phyloP scores from a whole-genome alignment of 2,113 vertebrate species.

The Caranx ignobilis region DNA sequence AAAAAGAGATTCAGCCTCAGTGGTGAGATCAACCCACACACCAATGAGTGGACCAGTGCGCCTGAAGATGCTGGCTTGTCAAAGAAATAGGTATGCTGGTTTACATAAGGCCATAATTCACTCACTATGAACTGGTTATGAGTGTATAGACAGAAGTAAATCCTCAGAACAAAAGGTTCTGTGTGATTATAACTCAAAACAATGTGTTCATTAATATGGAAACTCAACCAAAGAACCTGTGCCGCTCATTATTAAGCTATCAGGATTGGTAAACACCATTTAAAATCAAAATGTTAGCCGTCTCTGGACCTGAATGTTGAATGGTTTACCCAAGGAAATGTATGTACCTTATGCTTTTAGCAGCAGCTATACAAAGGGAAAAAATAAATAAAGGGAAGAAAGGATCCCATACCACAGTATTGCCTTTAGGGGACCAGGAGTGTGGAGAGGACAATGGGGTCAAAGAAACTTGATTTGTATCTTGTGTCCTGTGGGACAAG shows the following conservation, averaged over 20 bases:
- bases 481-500: constrained; percentile 76
- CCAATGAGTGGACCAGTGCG: constrained; percentile 43
- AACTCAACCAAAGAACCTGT: constrained; percentile 47
- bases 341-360: constrained; percentile 76
- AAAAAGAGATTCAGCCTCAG: constrained; percentile 85
- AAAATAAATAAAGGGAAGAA: constrained; percentile 80
- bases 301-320: constrained; percentile 48
- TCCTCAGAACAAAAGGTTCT: not conserved
- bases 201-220: constrained; percentile 45
- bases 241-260: constrained; percentile 63
- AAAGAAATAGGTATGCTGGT: constrained; percentile 57
- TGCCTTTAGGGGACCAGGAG: constrained; percentile 79
- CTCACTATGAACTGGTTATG: constrained; percentile 31
- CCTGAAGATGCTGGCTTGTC: constrained; percentile 45
- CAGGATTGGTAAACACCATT: constrained; percentile 76
- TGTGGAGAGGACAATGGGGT: constrained; percentile 83
- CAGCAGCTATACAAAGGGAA: constrained; percentile 74
- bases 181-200: constrained; percentile 26
- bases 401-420: constrained; percentile 73
- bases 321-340: constrained; percentile 80
- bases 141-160: not conserved
- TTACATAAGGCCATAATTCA: constrained; percentile 64
- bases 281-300: constrained; percentile 75
- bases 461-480: constrained; percentile 86
- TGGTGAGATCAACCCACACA: constrained; percentile 33